Base-by-base conservation (phyloP, 2,113 vertebrate genomes). In the Noturus placidus region DNA sequence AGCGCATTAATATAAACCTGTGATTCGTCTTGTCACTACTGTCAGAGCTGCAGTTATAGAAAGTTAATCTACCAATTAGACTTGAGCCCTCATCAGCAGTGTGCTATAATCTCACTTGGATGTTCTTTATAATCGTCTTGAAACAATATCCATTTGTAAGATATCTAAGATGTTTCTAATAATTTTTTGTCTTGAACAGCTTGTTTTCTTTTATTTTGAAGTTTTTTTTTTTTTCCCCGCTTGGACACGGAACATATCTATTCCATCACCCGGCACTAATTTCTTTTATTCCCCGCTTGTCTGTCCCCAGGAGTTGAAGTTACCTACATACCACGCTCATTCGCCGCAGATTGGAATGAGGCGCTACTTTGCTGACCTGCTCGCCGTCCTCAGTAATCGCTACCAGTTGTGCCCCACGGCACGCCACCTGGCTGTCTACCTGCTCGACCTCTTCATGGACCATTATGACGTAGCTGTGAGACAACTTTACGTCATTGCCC, bases 361-460 rank as follows among this genome's bases (percentile, higher is more conserved):
- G 3, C 94, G 96, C 35, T 97, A 97, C 94, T 96, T 98, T 82
- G 95, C 97, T 0, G 96, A 97, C 92, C 89, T 97, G 89, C 82
- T 99, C 92, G 96, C 94, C 89, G 93, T 96, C 89, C 93, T 98
- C 90, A 97, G 97, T 91, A 96, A 94, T 89, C 95, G 91, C 52
- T 97, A 96, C 92, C 94, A 95, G 91, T 95, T 97, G 11, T 98
- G 97, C 89, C 96, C 96, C 0, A 94, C 95, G 0, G 96, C 97
- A 0, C 96, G 97, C 35, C 97, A 98, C 91, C 95, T 98, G 27
- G 96, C 97, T 0, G 85, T 97, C 92, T 98, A 97, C 93, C 93
- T 98, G 91, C 93, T 99, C 91, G 97, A 99, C 92, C 94, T 97
- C 92, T 97, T 98, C 90, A 97, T 98, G 96, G 97, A 98, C 88